Evolutionary conservation across 2,888 invertebrate species (phyloP).

Genomic region (Marasmarcha lunaedactyla): DNA sequence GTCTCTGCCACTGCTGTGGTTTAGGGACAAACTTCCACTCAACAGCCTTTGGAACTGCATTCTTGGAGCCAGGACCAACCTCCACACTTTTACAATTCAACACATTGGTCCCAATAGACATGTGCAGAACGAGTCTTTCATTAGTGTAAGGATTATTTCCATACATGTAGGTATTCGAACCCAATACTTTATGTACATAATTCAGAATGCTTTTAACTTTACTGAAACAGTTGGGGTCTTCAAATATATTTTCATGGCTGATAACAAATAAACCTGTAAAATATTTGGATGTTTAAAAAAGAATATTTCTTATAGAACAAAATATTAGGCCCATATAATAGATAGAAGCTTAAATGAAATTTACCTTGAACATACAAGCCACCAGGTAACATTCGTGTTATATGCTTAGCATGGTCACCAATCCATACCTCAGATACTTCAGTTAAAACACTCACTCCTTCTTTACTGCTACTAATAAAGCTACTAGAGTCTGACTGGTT

Average conservation of each 20-base stretch:
- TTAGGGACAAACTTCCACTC: slow-evolving; percentile 83
- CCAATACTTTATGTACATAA: slow-evolving; percentile 68
- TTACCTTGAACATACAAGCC: slow-evolving; percentile 83
- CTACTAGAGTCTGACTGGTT: slow-evolving; percentile 31
- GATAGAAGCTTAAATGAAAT: neutral
- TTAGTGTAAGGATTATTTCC: slow-evolving; percentile 63
- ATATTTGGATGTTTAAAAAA: neutral
- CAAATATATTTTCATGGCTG: slow-evolving; percentile 74
- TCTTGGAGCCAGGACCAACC: slow-evolving; percentile 43
- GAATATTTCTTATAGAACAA: no score
- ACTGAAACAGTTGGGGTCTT: slow-evolving; percentile 61
- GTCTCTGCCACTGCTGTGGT: slow-evolving; percentile 78
- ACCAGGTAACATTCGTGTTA: slow-evolving; percentile 90
- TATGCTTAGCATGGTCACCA: slow-evolving; percentile 86
- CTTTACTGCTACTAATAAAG: neutral
- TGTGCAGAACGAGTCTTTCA: slow-evolving; percentile 77
- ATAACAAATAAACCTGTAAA: slow-evolving; percentile 79
- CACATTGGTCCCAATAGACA: slow-evolving; percentile 61
- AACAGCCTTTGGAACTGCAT: slow-evolving; percentile 71
- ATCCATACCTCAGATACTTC: slow-evolving; percentile 77
- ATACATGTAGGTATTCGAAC: slow-evolving; percentile 68
- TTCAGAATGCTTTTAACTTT: slow-evolving; percentile 72
- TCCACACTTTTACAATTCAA: slow-evolving; percentile 76
- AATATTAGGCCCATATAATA: neutral
- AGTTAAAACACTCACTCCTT: slow-evolving; percentile 34